A percentile compares a stretch with the other conserved stretches of the same genome.
These are phyloP conservation scores for Candidula unifasciata DNA, from an alignment of 2,888 invertebrate species.

Conservation along the genomic window DNA sequence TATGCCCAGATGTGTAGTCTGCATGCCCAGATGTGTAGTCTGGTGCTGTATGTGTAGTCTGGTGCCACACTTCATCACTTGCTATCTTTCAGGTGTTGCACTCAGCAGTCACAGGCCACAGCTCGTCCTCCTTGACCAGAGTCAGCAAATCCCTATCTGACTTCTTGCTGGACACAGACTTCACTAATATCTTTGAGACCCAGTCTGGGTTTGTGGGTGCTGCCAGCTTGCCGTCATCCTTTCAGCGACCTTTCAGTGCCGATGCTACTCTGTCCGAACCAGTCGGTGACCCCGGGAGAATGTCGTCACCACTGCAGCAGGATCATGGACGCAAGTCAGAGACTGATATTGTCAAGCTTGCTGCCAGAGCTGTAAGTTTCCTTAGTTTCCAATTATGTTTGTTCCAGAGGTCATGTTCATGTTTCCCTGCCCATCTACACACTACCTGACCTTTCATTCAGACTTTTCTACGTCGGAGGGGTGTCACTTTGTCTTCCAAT, in stretches of 20 bases:
- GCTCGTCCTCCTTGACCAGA: conserved; percentile 66
- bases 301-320: conserved; percentile 23
- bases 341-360: conserved; percentile 77
- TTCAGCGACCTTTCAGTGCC: conserved; percentile 43
- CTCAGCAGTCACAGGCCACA: conserved; percentile 76
- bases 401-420: too few relatives aligned
- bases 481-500: too few relatives aligned
- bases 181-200: conserved; percentile 58
- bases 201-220: conserved; percentile 8
- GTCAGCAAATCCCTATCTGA: conserved; percentile 68
- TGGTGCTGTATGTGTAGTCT: background rate
- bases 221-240: background rate
- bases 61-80: background rate
- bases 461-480: too few relatives aligned
- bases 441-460: too few relatives aligned
- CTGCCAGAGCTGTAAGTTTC: conserved; percentile 81
- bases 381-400: background rate
- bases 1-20: too few relatives aligned
- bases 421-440: too few relatives aligned
- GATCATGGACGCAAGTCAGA: conserved; percentile 58
- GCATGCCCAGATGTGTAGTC: too few relatives aligned
- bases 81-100: conserved; percentile 73
- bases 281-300: conserved; percentile 43
- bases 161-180: conserved; percentile 68
- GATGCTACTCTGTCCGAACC: conserved; percentile 46